phyloP scores from a whole-genome alignment of 1,140 invertebrate species.

The Brachionus sp. region DNA sequence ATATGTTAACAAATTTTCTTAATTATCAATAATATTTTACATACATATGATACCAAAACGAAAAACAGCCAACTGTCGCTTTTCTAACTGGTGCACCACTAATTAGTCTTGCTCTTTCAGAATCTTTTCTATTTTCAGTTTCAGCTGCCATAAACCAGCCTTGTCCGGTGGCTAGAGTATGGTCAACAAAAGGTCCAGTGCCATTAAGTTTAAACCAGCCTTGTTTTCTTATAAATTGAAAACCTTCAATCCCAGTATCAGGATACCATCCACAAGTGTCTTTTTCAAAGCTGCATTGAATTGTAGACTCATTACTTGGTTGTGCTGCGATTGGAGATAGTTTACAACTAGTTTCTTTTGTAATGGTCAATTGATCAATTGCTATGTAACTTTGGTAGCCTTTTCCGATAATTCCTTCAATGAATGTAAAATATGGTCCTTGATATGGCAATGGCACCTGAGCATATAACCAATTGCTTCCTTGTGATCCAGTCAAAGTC shows the following conservation, averaged over 20 bases:
- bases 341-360: neutral
- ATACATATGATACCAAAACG: slow-evolving; percentile 42
- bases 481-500: slow-evolving; percentile 51
- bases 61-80: neutral
- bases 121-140: slow-evolving; percentile 2
- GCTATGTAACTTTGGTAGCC: slow-evolving; percentile 26
- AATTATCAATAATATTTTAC: neutral
- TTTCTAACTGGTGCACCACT: neutral
- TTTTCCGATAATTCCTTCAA: slow-evolving; percentile 26
- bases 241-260: neutral
- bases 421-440: slow-evolving; percentile 11
- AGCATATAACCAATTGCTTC: slow-evolving; percentile 51
- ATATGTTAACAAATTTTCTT: neutral
- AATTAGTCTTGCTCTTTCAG: neutral
- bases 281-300: slow-evolving; percentile 31
- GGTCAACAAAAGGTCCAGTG: slow-evolving; percentile 63
- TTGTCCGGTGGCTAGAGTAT: slow-evolving; percentile 55
- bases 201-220: neutral
- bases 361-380: slow-evolving; percentile 21
- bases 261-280: slow-evolving; percentile 39
- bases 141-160: slow-evolving; percentile 61
- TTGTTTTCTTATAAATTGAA: slow-evolving; percentile 33
- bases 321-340: slow-evolving; percentile 13
- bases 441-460: slow-evolving; percentile 49
- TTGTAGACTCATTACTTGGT: slow-evolving; percentile 3